Percentiles rank a stretch among this genome's conserved stretches.
phyloP scores from a whole-genome alignment of 2,888 invertebrate species.

The Nasonia oneida region DNA sequence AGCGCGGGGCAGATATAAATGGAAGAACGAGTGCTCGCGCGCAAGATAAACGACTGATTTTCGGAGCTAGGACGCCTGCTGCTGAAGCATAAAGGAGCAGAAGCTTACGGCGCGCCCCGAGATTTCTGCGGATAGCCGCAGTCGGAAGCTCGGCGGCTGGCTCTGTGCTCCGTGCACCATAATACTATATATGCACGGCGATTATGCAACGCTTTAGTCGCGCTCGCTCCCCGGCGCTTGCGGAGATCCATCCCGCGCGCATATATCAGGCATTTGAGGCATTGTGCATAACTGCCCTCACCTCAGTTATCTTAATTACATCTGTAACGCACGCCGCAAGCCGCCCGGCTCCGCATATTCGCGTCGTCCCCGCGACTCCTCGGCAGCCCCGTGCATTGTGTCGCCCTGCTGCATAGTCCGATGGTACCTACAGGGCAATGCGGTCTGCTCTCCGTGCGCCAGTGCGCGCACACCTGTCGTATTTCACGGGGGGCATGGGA shows the following conservation, averaged over 20 bases:
- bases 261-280: slow-evolving; percentile 76
- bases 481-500: background rate
- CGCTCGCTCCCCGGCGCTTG: slow-evolving; percentile 57
- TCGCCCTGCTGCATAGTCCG: background rate
- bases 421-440: background rate
- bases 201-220: slow-evolving; percentile 67
- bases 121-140: slow-evolving; percentile 66
- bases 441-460: background rate
- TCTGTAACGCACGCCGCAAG: slow-evolving; percentile 77
- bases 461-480: background rate
- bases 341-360: slow-evolving; percentile 33
- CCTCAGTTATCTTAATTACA: slow-evolving; percentile 79
- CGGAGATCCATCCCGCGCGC: slow-evolving; percentile 61
- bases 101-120: slow-evolving; percentile 63
- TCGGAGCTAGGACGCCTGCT: background rate
- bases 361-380: slow-evolving; percentile 4
- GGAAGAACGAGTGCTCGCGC: background rate
- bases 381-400: background rate
- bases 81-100: background rate
- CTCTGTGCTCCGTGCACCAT: background rate
- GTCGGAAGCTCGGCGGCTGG: slow-evolving; percentile 61
- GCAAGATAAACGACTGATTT: slow-evolving; percentile 33
- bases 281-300: slow-evolving; percentile 77
- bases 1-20: slow-evolving; percentile 3
- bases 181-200: slow-evolving; percentile 58